Evolutionary conservation across 2,888 invertebrate species (phyloP).

Genomic region (Deroplatys truncata): DNA sequence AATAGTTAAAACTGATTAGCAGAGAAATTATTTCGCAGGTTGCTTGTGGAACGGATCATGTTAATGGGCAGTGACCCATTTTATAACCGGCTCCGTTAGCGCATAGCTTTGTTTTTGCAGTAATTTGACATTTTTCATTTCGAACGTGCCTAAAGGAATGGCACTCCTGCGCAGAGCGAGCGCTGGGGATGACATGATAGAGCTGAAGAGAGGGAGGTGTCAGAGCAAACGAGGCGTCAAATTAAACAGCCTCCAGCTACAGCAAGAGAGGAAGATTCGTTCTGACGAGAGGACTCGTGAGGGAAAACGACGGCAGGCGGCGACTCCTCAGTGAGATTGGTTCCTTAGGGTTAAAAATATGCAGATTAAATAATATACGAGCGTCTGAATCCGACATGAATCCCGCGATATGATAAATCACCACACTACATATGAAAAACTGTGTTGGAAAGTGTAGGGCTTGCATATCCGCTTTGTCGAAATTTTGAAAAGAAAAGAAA

Average conservation of each 20-base stretch:
- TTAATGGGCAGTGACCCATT: no score
- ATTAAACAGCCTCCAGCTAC: slow-evolving; percentile 15
- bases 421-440: not conserved
- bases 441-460: not conserved
- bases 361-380: not conserved
- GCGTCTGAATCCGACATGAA: not conserved
- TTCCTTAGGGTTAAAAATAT: not conserved
- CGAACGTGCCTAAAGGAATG: not conserved
- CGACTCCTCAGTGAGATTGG: not conserved
- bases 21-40: no score
- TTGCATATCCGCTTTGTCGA: no score
- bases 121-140: not conserved
- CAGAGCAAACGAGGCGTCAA: slow-evolving; percentile 19
- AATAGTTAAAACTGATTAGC: no score
- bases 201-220: not conserved
- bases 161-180: not conserved
- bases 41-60: no score
- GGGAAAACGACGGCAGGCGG: not conserved
- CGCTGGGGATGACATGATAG: not conserved
- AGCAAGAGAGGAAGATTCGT: not conserved
- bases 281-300: not conserved
- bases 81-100: no score
- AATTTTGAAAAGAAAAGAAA: no score
- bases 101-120: no score
- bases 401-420: not conserved